Conservation (phyloP, 1,140 invertebrate species). For the Drosophila yakuba region DNA sequence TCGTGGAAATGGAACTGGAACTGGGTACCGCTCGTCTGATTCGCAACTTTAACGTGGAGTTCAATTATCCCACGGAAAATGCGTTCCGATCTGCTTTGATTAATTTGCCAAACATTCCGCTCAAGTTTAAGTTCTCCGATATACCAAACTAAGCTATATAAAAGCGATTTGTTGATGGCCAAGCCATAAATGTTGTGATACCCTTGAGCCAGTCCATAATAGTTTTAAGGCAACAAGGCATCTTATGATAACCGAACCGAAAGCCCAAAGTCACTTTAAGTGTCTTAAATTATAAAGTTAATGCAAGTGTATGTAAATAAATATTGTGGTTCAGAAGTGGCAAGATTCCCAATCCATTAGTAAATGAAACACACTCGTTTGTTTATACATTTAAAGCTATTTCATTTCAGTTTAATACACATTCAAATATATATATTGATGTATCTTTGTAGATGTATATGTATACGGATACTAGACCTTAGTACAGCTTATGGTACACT, state of each 20-base stretch:
- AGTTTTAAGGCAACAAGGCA: no score
- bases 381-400: slow-evolving; percentile 78
- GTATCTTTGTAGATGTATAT: slow-evolving; percentile 55
- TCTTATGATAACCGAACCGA: neutral
- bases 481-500: slow-evolving; percentile 55
- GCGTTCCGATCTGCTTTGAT: slow-evolving; percentile 62
- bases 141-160: slow-evolving; percentile 34
- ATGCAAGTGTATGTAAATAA: neutral
- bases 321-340: neutral
- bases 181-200: neutral
- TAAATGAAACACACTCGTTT: slow-evolving; percentile 26
- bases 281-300: no score
- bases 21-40: slow-evolving; percentile 87
- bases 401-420: slow-evolving; percentile 66
- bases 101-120: slow-evolving; percentile 68
- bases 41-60: slow-evolving; percentile 86
- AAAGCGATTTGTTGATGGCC: slow-evolving; percentile 3
- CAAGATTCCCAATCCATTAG: neutral
- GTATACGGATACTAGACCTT: slow-evolving; percentile 56
- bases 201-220: no score
- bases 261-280: neutral
- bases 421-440: slow-evolving; percentile 59
- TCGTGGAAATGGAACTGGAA: slow-evolving; percentile 90
- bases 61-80: slow-evolving; percentile 81
- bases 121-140: slow-evolving; percentile 75